phyloP scores from a whole-genome alignment of 1,140 invertebrate species.

The Sarcophaga peregrina region DNA sequence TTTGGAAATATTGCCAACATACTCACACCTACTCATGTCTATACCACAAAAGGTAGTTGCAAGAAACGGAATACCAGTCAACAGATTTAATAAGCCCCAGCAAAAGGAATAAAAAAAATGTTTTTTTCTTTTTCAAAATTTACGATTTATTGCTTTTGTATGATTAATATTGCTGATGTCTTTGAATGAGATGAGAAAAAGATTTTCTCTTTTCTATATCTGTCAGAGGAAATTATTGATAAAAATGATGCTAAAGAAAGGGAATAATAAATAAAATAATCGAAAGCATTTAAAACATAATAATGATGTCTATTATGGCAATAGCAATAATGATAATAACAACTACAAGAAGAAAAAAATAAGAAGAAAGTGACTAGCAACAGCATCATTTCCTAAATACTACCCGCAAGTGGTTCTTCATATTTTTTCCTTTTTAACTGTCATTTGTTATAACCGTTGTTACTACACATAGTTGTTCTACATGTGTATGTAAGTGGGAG shows the following conservation, averaged over 20 bases:
- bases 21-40: too few species aligned
- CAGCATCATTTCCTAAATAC: conserved; percentile 30
- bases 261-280: not conserved
- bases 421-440: not conserved
- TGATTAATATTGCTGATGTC: too few species aligned
- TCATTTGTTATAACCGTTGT: not conserved
- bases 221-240: not conserved
- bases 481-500: too few species aligned
- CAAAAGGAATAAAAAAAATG: too few species aligned
- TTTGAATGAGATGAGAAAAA: not conserved
- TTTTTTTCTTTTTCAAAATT: too few species aligned
- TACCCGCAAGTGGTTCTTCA: conserved; percentile 17
- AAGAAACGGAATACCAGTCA: too few species aligned
- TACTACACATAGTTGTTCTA: not conserved
- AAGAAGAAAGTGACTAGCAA: not conserved
- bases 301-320: not conserved
- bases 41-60: too few species aligned
- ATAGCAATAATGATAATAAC: too few species aligned
- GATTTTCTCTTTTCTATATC: not conserved
- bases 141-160: too few species aligned
- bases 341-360: not conserved
- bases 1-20: too few species aligned
- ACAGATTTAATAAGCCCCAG: too few species aligned
- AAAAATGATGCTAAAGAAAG: not conserved
- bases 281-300: not conserved